Percentiles rank a stretch among this genome's conserved stretches.
Conservation (phyloP, 2,888 invertebrate species). For the Eueremaeus valkanovi region DNA sequence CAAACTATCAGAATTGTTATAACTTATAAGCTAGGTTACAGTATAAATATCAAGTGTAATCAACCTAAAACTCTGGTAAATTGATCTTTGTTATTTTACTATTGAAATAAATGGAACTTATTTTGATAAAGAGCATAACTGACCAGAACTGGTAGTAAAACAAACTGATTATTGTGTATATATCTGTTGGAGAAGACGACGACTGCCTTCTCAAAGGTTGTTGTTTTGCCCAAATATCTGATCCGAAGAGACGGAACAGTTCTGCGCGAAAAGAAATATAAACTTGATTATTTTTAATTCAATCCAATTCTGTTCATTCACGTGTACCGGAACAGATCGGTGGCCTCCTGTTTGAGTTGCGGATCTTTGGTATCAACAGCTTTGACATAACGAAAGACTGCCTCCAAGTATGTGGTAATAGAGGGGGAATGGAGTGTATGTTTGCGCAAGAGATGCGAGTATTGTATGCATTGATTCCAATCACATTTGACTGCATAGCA, state of each 20-base stretch:
- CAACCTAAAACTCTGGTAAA: too few species aligned
- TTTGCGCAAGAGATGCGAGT: slow-evolving; percentile 33
- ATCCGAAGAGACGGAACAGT: slow-evolving; percentile 34
- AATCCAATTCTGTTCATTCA: not conserved
- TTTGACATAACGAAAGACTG: slow-evolving; percentile 32
- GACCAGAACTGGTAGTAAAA: slow-evolving; percentile 38
- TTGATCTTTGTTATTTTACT: too few species aligned
- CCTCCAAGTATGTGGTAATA: slow-evolving; percentile 37
- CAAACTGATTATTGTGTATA: slow-evolving; percentile 14
- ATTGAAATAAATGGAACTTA: too few species aligned
- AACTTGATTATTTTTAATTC: not conserved
- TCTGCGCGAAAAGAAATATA: not conserved
- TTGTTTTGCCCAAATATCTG: slow-evolving; percentile 39
- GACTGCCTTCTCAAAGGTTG: slow-evolving; percentile 39
- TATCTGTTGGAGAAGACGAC: slow-evolving; percentile 35
- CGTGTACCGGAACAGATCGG: slow-evolving; percentile 29
- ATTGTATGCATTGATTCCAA: slow-evolving; percentile 38
- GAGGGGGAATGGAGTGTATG: slow-evolving; percentile 39
- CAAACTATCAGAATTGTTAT: too few species aligned
- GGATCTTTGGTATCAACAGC: slow-evolving; percentile 20
- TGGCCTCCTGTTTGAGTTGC: slow-evolving; percentile 11
- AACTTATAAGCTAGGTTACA: too few species aligned
- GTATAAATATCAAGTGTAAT: too few species aligned
- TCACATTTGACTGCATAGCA: slow-evolving; percentile 32
- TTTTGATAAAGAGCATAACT: not conserved